Percentiles rank a stretch among this genome's conserved stretches.
Conservation (phyloP, 2,113 vertebrate species). For the Protobothrops flavoviridis region DNA sequence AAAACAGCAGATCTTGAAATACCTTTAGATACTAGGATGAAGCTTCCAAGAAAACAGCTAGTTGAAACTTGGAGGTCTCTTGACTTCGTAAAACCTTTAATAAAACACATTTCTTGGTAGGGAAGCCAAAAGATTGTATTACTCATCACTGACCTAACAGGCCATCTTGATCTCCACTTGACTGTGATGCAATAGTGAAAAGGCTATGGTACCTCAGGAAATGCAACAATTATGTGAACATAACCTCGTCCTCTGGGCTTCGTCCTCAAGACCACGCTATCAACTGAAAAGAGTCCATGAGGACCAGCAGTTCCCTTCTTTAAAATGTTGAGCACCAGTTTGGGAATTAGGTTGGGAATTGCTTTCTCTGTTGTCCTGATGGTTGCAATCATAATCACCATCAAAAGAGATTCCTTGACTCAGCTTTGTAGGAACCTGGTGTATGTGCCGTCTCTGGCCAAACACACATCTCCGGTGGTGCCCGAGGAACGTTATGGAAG, state of each 20-base stretch:
- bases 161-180: not conserved
- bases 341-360: not conserved
- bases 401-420: not conserved
- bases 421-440: not conserved
- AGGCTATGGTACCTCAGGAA: not conserved
- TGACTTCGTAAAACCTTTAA: not conserved
- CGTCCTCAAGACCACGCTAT: not conserved
- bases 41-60: not conserved
- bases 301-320: not conserved
- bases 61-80: not conserved
- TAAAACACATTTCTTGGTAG: not conserved
- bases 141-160: not conserved
- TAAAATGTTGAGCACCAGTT: not conserved
- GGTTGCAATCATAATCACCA: not conserved
- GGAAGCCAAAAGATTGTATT: not conserved
- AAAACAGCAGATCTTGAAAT: not conserved
- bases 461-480: not conserved
- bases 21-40: not conserved
- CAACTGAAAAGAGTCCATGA: not conserved
- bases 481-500: not conserved
- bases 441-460: not conserved
- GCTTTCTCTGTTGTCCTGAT: not conserved
- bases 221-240: not conserved
- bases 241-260: not conserved
- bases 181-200: constrained; percentile 18